Base-by-base conservation (phyloP, 2,888 invertebrate species). In the Oithona nana region DNA sequence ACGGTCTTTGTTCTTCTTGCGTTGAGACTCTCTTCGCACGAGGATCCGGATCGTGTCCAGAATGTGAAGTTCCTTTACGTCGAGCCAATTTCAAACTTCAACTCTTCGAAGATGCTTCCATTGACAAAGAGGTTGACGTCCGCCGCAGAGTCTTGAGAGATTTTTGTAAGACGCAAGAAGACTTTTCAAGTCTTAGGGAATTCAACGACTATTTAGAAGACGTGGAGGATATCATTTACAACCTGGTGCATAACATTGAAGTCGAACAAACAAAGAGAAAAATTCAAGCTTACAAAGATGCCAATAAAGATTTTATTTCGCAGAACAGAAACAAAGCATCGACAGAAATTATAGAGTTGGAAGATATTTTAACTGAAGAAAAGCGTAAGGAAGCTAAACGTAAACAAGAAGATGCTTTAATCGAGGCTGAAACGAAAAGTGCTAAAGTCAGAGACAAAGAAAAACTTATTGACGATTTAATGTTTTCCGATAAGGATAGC, bases 101-200 rank as follows among this genome's bases (percentile, higher is more conserved):
- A 71, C 76, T 94, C 22, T 98, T 97, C 71, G 97, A 98, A 76
- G 95, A 99, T 76, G 80, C 95, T 0, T 80, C 80, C 75, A 88
- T 99, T 0, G 98, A 99, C 74, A 95, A 95, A 72, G 98, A 99
- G 77, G 86, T 95, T 8, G 93, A 95, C 70, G 92, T 97, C 65
- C 78, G 98, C 30, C 86, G 86, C 71, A 79, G 86, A 67, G 83
- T 98, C 26, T 75, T 93, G 13, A 80, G 83, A 67, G 90, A 95
- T 73, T 97, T 85, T 71, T 95, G 94, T 71, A 92, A 94, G 71
- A 89, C 86, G 70, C 89, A 93, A 72, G 90, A 92, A 67, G 97
- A 98, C 73, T 98, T 99, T 72, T 72, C 75, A 0, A 77, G 82
- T 0, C 73, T 92, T 63, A 75, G 81, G 49, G 93, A 90, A 64